phyloP scores from a whole-genome alignment of 1,140 invertebrate species.

The Pseudoatta argentina region DNA sequence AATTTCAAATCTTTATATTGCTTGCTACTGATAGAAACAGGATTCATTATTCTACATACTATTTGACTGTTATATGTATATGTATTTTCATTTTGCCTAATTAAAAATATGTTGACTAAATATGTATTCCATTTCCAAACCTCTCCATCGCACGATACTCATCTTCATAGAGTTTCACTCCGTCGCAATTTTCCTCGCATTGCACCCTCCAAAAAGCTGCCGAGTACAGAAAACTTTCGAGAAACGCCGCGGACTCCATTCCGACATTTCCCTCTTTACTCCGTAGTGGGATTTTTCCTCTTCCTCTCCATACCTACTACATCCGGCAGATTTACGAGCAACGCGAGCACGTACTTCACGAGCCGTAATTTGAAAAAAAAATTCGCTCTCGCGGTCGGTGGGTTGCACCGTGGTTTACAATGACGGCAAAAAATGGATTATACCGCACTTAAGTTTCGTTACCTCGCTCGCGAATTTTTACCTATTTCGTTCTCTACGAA shows the following conservation, averaged over 20 bases:
- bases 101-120: constrained; percentile 33
- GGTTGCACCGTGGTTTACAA: constrained; percentile 38
- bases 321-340: constrained; percentile 47
- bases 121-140: constrained; percentile 26
- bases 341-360: constrained; percentile 61
- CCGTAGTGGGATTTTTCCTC: constrained; percentile 3
- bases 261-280: constrained; percentile 18
- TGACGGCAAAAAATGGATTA: constrained; percentile 40
- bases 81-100: background rate
- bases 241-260: background rate
- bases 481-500: background rate
- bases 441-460: constrained; percentile 30
- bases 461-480: constrained; percentile 1
- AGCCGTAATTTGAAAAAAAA: constrained; percentile 64
- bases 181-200: constrained; percentile 18
- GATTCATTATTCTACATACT: background rate
- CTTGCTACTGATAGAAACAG: background rate
- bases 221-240: constrained; percentile 36
- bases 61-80: background rate
- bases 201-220: constrained; percentile 14
- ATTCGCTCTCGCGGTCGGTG: constrained; percentile 35
- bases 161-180: constrained; percentile 6
- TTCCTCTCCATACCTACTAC: background rate
- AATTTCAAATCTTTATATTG: background rate
- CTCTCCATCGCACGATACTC: constrained; percentile 21